Evolutionary conservation across 2,113 vertebrate genomes (phyloP), one percentile per base, ranked within the genome.

Genomic region (Garra rufa): DNA sequence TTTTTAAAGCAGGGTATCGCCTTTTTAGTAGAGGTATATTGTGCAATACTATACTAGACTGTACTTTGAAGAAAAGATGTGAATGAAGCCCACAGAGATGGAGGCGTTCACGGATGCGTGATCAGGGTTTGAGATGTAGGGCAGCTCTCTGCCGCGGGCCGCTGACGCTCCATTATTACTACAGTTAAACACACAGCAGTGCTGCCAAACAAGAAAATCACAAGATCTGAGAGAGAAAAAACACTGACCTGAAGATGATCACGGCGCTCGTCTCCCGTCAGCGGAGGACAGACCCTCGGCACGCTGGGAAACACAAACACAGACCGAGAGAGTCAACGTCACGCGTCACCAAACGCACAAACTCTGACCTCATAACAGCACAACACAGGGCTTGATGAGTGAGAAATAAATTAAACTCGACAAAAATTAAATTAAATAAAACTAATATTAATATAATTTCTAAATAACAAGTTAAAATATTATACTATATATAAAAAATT

Each of bases 121-220:
- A 41, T 14, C 5, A 30, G 48, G 48, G 44, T 13, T 14, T 46
- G 50, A 67, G 89, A 94, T 92, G 88, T 90, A 90, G 94, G 91
- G 84, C 93, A 92, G 34, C 28, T 88, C 86, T 76, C 88, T 84
- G 92, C 93, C 91, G 0, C 85, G 87, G 92, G 91, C 67, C 9
- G 17, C 50, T 34, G n/a, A n/a, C n/a, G n/a, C n/a, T n/a, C n/a
- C n/a, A n/a, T n/a, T n/a, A n/a, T 34, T 34, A 34, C 34, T 34
- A 34, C 34, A 34, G 34, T 34, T 34, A 4, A 34, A 34, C 8
- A 15, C 10, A 74, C 41, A 74, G 70, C 21, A 14, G 43, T 1
- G 43, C 28, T 17, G 28, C 28, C 7, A 34, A 34, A 48, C 2
- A 8, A 73, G 26, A 13, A 21, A 21, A 34, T 3, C 26, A 52